Base-by-base conservation (phyloP, 2,113 vertebrate species). In the Sapayoa aenigma region DNA sequence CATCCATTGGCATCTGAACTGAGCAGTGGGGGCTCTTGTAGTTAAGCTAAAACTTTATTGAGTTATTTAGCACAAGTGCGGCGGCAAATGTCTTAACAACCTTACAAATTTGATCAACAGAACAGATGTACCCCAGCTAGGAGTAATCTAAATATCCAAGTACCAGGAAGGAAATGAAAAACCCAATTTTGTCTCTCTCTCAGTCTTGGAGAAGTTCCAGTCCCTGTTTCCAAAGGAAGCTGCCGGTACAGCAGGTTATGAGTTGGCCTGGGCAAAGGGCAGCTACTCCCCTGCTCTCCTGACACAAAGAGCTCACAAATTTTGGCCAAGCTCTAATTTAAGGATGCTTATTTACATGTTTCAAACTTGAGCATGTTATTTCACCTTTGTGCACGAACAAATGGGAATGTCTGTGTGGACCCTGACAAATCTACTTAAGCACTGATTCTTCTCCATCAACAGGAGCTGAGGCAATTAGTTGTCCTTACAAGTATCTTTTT, bases 191-290 rank as follows among this genome's bases (percentile, higher is more conserved):
- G 18, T 21, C 2, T n/a, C 35, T 79, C 90, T 24, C 31, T 76
- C 49, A 60, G 49, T 35, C 44, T 30, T 67, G 77, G 55, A 75
- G 69, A 55, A 59, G 24, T n/a, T 88, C 30, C 58, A 47, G 21
- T 11, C 44, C 42, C 1, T 0, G 0, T 35, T 12, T 68, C 41
- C 67, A 31, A 31, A 28, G 66, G 9, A 41, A 35, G 37, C 3
- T 81, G n/a, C 31, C 35, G 7, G 11, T 14, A 7, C 2, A 81
- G 47, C 28, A 37, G 30, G 10, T 23, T 39, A 7, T 22, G 47
- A 44, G 39, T 35, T 85, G 17, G 25, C 5, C 12, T 28, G 71
- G 66, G 17, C 69, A 53, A 67, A 52, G 49, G 71, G 62, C 39
- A 87, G 41, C 53, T 60, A 50, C 79, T 52, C 24, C 18, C 39